Evolutionary conservation across 2,113 vertebrate species (phyloP).

Genomic region (Tragelaphus imberbis): DNA sequence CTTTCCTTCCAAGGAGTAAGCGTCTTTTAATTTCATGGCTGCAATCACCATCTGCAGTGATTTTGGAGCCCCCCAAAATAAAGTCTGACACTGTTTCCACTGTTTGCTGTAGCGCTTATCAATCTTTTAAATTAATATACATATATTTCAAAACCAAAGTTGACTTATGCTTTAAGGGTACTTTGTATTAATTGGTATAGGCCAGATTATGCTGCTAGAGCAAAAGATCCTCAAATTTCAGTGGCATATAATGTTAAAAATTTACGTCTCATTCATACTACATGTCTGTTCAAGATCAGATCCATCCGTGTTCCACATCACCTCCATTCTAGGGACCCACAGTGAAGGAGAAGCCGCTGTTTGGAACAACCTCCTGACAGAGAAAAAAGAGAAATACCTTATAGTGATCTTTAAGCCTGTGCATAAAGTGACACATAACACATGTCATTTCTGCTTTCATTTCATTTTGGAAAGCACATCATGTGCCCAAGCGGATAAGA

Average conservation of each 20-base stretch:
- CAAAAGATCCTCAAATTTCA: not conserved
- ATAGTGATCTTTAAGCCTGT: not conserved
- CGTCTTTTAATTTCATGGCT: no score
- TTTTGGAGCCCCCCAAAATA: no score
- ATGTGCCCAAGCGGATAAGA: not conserved
- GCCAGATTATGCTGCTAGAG: not conserved
- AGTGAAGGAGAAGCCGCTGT: not conserved
- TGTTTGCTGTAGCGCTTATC: not conserved
- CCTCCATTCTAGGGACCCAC: not conserved
- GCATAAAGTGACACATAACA: not conserved
- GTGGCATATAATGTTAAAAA: not conserved
- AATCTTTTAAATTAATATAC: not conserved
- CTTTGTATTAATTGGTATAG: not conserved
- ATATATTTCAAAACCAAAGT: not conserved
- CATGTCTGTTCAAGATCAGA: not conserved
- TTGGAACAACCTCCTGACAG: not conserved
- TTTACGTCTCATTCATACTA: not conserved
- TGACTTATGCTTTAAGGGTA: not conserved
- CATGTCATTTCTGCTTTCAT: not conserved
- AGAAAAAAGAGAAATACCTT: not conserved
- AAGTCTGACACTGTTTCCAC: no score
- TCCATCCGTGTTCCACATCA: not conserved
- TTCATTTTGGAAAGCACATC: conserved; percentile 11
- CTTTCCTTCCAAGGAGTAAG: no score
- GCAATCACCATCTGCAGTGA: no score